Percentiles rank a stretch among this genome's conserved stretches.
phyloP scores from a whole-genome alignment of 2,797 vertebrate genomes.

The Kryptopterus vitreolus region DNA sequence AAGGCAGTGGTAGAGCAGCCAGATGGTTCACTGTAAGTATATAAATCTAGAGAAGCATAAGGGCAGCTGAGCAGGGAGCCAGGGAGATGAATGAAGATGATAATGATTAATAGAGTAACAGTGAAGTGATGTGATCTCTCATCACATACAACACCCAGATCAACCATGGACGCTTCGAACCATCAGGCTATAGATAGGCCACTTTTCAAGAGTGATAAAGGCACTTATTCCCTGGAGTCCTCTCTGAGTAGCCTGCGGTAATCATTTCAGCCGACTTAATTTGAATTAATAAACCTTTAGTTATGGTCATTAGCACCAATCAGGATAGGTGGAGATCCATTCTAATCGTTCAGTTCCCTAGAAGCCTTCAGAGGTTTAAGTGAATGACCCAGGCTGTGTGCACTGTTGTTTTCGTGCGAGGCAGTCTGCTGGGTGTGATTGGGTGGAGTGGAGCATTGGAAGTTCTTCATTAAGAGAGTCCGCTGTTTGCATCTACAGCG shows the following conservation, averaged over 20 bases:
- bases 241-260: conserved; percentile 22
- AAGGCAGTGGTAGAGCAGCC: conserved; percentile 38
- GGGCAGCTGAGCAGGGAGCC: conserved; percentile 22
- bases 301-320: conserved; percentile 55
- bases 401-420: conserved; percentile 44
- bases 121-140: conserved; percentile 13
- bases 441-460: conserved; percentile 48
- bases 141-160: conserved; percentile 1
- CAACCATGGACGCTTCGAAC: conserved; percentile 39
- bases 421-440: conserved; percentile 42
- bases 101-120: conserved; percentile 39
- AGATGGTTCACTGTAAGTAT: conserved; percentile 52
- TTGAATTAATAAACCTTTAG: conserved; percentile 51
- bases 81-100: conserved; percentile 37
- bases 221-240: conserved; percentile 22
- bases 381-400: conserved; percentile 48
- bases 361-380: conserved; percentile 49
- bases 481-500: conserved; percentile 41
- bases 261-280: conserved; percentile 47
- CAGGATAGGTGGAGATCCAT: conserved; percentile 44
- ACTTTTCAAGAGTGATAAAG: conserved; percentile 39
- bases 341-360: conserved; percentile 53
- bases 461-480: conserved; percentile 47
- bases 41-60: conserved; percentile 30
- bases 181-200: conserved; percentile 34